Evolutionary conservation across 2,888 invertebrate genomes (phyloP).

Genomic region (Caenorhabditis sp.): DNA sequence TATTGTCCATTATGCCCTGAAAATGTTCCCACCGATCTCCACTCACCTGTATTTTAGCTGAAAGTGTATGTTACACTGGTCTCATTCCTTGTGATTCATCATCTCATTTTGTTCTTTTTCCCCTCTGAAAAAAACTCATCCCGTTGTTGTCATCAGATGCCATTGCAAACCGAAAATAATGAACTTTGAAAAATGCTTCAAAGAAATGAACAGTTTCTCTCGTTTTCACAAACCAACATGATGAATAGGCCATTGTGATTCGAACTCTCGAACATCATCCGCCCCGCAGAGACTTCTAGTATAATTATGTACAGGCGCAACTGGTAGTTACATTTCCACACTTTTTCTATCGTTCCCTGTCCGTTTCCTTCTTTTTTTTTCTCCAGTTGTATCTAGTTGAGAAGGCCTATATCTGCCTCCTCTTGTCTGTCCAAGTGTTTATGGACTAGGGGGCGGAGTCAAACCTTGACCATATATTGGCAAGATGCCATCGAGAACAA

Average conservation of each 20-base stretch:
- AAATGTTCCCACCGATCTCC: conserved; percentile 11
- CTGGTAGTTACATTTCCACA: conserved; percentile 50
- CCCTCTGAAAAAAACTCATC: background rate
- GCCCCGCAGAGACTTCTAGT: conserved; percentile 6
- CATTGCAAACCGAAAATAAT: background rate
- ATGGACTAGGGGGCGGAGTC: conserved; percentile 27
- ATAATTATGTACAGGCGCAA: conserved; percentile 54
- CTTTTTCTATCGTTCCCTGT: conserved; percentile 18
- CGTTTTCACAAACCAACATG: conserved; percentile 24
- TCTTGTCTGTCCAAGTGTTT: conserved; percentile 43
- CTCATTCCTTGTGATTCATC: conserved; percentile 45
- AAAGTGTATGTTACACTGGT: conserved; percentile 46
- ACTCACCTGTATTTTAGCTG: conserved; percentile 41
- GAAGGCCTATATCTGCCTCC: conserved; percentile 11
- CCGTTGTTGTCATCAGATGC: conserved; percentile 7
- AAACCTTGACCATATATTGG: conserved; percentile 38
- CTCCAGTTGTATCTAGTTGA: conserved; percentile 37
- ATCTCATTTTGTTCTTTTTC: conserved; percentile 22
- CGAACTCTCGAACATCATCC: conserved; percentile 56
- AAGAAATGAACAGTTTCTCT: conserved; percentile 4
- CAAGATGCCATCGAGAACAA: conserved; percentile 23
- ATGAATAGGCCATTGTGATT: conserved; percentile 47
- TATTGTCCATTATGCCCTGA: conserved; percentile 17
- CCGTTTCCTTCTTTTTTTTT: conserved; percentile 27
- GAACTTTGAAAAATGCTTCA: conserved; percentile 9